Evolutionary conservation across 1,140 invertebrate species (phyloP).

Genomic region (Nylanderia fulva): DNA sequence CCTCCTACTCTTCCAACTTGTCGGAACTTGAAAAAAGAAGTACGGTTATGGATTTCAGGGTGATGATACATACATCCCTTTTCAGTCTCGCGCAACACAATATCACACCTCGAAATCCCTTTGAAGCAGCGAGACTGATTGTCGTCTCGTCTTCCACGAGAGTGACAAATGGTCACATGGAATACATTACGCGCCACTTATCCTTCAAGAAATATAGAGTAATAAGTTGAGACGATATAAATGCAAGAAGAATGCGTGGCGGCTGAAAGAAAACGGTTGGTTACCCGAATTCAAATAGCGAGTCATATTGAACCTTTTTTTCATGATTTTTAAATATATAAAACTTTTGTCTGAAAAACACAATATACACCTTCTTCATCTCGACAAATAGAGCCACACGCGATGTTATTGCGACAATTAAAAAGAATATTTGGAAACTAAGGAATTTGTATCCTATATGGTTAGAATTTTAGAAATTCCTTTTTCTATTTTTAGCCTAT

Average conservation of each 20-base stretch:
- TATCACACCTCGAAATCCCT: constrained; percentile 59
- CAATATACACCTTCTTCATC: too few relatives aligned
- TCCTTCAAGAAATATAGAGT: constrained; percentile 69
- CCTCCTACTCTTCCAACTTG: too few relatives aligned
- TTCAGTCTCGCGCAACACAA: constrained; percentile 63
- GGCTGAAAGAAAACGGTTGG: constrained; percentile 44
- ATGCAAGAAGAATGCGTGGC: too few relatives aligned
- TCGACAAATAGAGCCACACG: too few relatives aligned
- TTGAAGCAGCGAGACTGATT: constrained; percentile 45
- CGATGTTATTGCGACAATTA: too few relatives aligned
- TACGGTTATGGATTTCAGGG: constrained; percentile 12
- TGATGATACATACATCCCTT: constrained; percentile 21
- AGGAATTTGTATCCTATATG: too few relatives aligned
- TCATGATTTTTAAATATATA: too few relatives aligned
- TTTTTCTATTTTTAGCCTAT: too few relatives aligned
- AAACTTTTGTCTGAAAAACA: too few relatives aligned
- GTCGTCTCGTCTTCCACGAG: constrained; percentile 13
- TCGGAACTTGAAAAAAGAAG: constrained; percentile 10
- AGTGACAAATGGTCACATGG: constrained; percentile 69
- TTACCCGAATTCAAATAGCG: constrained; percentile 53
- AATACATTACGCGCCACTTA: constrained; percentile 72
- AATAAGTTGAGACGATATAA: constrained; percentile 64
- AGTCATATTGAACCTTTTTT: constrained; percentile 55
- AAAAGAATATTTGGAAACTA: too few relatives aligned
- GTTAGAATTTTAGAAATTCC: too few relatives aligned